Conservation (phyloP, 1,140 invertebrate species). For the Pachyrhynchus sulphureomaculatus region DNA sequence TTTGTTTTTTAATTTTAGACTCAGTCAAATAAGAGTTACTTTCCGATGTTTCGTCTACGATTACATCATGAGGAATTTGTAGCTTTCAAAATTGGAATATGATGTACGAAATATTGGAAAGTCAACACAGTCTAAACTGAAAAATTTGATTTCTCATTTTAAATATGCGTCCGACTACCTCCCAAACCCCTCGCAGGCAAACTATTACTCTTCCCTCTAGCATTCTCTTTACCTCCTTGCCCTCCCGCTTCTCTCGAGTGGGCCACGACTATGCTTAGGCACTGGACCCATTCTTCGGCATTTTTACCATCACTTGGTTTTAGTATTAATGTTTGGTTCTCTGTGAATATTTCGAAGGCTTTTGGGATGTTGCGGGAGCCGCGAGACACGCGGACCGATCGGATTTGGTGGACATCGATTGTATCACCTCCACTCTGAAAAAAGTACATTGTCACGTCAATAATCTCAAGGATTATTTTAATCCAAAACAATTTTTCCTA, state of each 20-base stretch:
- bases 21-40: too few species aligned
- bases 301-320: conserved; percentile 94
- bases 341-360: conserved; percentile 95
- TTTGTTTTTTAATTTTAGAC: too few species aligned
- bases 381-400: conserved; percentile 85
- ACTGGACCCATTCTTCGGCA: conserved; percentile 92
- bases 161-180: conserved; percentile 48
- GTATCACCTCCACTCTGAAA: conserved; percentile 68
- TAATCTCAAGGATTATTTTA: too few species aligned
- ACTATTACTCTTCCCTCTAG: conserved; percentile 63
- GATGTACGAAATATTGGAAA: too few species aligned
- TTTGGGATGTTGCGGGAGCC: conserved; percentile 87
- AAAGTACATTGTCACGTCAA: conserved; percentile 2
- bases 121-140: too few species aligned
- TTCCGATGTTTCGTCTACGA: too few species aligned
- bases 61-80: too few species aligned
- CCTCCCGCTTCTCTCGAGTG: conserved; percentile 73
- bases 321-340: conserved; percentile 85
- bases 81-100: too few species aligned
- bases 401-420: conserved; percentile 88
- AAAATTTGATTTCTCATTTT: too few species aligned
- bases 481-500: too few species aligned
- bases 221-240: conserved; percentile 44
- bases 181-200: conserved; percentile 62
- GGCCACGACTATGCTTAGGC: conserved; percentile 83